These are phyloP conservation scores for Chrysomallon squamiferum DNA, from an alignment of 1,140 invertebrate species.

Conservation along the genomic window DNA sequence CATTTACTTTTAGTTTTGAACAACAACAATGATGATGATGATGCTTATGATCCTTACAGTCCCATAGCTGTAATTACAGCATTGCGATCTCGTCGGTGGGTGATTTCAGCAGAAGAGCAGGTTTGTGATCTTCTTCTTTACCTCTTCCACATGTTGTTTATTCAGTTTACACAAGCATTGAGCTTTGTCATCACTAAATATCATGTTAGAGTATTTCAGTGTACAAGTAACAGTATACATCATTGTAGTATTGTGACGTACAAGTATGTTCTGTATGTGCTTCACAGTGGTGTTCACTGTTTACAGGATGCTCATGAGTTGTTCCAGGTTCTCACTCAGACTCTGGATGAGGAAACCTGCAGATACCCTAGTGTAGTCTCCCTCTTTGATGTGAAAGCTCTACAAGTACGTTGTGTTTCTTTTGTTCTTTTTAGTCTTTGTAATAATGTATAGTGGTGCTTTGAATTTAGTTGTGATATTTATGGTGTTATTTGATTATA, in stretches of 20 bases:
- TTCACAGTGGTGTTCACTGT: too few species aligned
- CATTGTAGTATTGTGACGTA: too few species aligned
- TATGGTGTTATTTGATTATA: too few species aligned
- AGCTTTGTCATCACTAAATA: too few species aligned
- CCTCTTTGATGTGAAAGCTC: constrained; percentile 52
- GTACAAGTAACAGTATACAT: too few species aligned
- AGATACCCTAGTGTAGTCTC: constrained; percentile 53
- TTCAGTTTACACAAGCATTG: too few species aligned
- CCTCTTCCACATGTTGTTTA: too few species aligned
- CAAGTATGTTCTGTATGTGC: too few species aligned
- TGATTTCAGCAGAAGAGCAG: constrained; percentile 86
- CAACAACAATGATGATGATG: constrained; percentile 57
- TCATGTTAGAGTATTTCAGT: too few species aligned
- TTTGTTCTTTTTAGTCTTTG: too few species aligned
- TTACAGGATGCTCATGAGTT: constrained; percentile 85
- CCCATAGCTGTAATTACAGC: constrained; percentile 80
- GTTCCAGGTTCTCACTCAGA: constrained; percentile 84
- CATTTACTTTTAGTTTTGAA: constrained; percentile 61
- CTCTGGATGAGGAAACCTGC: constrained; percentile 83
- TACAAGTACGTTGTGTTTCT: constrained; percentile 46
- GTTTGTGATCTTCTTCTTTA: constrained; percentile 27
- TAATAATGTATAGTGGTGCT: too few species aligned
- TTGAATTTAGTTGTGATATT: too few species aligned
- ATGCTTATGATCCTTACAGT: constrained; percentile 57
- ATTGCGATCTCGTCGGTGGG: constrained; percentile 78